Evolutionary conservation across 2,888 invertebrate genomes (phyloP), one percentile per base, ranked within the genome.

Genomic region (Ommatoiulus sabulosus): DNA sequence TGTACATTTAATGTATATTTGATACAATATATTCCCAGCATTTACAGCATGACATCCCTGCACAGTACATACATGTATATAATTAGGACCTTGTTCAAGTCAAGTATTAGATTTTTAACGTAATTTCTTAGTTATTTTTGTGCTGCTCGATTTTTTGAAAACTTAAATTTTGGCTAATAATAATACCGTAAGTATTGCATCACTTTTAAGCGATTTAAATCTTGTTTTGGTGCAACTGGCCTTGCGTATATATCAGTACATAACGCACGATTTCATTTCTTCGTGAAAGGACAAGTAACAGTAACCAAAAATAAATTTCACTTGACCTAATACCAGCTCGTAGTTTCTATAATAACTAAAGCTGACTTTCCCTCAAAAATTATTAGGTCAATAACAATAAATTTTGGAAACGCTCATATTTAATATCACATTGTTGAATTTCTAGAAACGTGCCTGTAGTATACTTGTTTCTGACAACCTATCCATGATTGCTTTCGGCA

Each of bases 401-500:
- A 72, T 35, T 35, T 80, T 8, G 80, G 12, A 35, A 35, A 80
- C 35, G 35, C 3, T 5, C 35, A 3, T 80, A 72, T 72, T 35
- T 72, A 35, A 35, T 80, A 80, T 15, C 80, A 35, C 35, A 35
- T 80, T 35, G 80, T 80, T n/a, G n/a, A n/a, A 15, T 80, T 35
- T 80, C 35, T 4, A 80, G 24, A 80, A 80, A 80, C 80, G 80
- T 35, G 80, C 80, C 80, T 15, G 10, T 35, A 80, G 10, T 80
- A 80, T 80, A 80, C 35, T 35, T 35, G 35, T 80, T 80, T 80
- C 80, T 80, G 80, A 80, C 80, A 80, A 35, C 35, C 35, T 35
- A 80, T 80, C 35, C 80, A 80, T 80, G 35, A 24, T 3, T 80
- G 80, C 35, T 80, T 80, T 35, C 24, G 80, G 35, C 80, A 24